Conservation (phyloP, 2,888 invertebrate genomes). For the Idaea dimidiata region DNA sequence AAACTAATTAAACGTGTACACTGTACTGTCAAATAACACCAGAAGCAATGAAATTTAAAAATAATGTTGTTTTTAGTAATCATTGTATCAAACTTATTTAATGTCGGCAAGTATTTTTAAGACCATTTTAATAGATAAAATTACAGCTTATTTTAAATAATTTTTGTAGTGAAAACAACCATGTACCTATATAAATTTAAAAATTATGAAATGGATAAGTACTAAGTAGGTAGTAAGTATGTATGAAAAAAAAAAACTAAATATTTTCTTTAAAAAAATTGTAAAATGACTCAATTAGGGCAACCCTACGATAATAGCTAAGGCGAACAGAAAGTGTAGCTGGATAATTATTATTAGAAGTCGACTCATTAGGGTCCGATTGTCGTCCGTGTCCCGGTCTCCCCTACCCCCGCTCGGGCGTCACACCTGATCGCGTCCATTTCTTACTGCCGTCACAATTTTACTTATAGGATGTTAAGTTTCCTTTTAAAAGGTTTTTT, state of each 20-base stretch:
- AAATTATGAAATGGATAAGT: no score
- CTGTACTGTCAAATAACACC: no score
- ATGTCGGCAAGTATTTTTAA: no score
- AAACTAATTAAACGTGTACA: no score
- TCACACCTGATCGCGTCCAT: constrained; percentile 69
- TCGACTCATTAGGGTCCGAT: constrained; percentile 76
- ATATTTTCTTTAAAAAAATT: neutral
- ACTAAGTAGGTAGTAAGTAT: neutral
- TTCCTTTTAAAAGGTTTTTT: constrained; percentile 7
- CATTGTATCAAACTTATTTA: no score
- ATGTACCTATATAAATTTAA: no score
- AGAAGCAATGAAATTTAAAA: no score
- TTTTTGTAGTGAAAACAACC: no score
- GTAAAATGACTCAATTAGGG: constrained; percentile 1
- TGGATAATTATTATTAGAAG: constrained; percentile 77
- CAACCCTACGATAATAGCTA: constrained; percentile 62
- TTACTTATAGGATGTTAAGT: constrained; percentile 46
- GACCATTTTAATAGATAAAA: no score
- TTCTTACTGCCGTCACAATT: constrained; percentile 60
- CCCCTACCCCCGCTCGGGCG: constrained; percentile 22
- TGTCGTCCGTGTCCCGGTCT: constrained; percentile 50
- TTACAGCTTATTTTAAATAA: no score
- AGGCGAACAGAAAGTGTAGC: constrained; percentile 73
- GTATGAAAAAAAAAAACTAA: no score
- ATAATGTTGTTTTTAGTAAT: no score